phyloP scores from a whole-genome alignment of 2,113 vertebrate species.

The Myodes glareolus region DNA sequence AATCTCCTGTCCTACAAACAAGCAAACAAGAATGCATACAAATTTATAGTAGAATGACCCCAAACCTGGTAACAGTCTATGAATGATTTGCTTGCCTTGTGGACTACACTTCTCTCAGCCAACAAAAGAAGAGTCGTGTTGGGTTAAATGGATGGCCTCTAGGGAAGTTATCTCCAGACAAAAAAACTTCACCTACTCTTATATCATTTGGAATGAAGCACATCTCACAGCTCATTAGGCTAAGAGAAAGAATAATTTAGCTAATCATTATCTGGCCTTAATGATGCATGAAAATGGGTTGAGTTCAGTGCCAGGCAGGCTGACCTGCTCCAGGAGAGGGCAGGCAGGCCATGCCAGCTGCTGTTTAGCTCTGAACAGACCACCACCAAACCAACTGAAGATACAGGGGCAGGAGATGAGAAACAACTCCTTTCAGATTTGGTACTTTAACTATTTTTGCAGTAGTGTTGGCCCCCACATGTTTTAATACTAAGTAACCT shows the following conservation, averaged over 20 bases:
- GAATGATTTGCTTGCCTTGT: background rate
- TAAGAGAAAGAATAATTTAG: slow-evolving; percentile 79
- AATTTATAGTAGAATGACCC: background rate
- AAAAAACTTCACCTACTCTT: slow-evolving; percentile 61
- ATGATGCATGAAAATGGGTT: slow-evolving; percentile 80
- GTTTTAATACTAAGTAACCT: background rate
- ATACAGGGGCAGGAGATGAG: background rate
- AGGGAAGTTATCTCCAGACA: slow-evolving; percentile 36
- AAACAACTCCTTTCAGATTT: background rate
- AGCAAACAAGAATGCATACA: background rate
- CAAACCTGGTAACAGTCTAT: background rate
- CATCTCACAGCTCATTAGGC: slow-evolving; percentile 80
- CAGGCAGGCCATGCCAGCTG: background rate
- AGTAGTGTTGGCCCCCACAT: background rate
- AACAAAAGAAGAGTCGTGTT: background rate
- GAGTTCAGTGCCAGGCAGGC: slow-evolving; percentile 67
- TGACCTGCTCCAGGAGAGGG: slow-evolving; percentile 60
- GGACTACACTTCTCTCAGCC: background rate
- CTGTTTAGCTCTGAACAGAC: slow-evolving; percentile 23
- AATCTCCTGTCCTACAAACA: background rate
- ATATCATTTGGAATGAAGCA: slow-evolving; percentile 64
- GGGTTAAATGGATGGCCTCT: background rate
- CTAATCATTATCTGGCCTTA: slow-evolving; percentile 79
- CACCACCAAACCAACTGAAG: background rate
- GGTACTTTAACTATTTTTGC: slow-evolving; percentile 14